Evolutionary conservation across 2,113 vertebrate genomes (phyloP).

Genomic region (Prunella himalayana): DNA sequence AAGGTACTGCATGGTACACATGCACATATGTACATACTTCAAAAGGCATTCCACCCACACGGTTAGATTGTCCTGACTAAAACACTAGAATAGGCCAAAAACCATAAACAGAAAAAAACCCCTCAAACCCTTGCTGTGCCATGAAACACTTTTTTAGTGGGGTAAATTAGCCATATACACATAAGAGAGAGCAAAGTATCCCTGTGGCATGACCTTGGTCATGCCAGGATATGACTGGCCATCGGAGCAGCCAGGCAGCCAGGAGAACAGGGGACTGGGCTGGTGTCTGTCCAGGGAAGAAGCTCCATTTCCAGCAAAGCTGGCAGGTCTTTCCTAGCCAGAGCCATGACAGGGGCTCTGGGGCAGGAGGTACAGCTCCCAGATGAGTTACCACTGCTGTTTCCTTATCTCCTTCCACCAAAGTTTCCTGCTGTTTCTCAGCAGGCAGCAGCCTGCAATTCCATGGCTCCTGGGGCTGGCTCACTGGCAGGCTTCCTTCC

Average conservation of each 20-base stretch:
- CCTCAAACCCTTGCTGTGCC: neutral
- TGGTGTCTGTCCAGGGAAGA: neutral
- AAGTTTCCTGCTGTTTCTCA: neutral
- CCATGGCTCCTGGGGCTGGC: neutral
- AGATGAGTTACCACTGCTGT: neutral
- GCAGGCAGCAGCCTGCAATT: neutral
- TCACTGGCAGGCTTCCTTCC: neutral
- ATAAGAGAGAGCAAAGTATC: neutral
- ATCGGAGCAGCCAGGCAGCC: neutral
- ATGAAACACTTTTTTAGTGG: neutral
- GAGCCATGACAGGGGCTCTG: neutral
- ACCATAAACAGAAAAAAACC: neutral
- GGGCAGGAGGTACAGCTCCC: neutral
- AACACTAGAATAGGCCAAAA: neutral
- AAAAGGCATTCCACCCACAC: neutral
- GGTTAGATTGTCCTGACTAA: neutral
- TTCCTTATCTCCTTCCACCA: neutral
- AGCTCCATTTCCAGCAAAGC: neutral
- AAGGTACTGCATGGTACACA: neutral
- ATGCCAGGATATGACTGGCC: neutral
- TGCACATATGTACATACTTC: accelerated
- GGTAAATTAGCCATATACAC: neutral
- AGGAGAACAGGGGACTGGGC: neutral
- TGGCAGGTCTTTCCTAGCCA: neutral
- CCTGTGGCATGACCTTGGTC: neutral